Percentiles rank a stretch among this genome's conserved stretches.
Evolutionary conservation across 1,140 invertebrate species (phyloP).

Genomic region (Cotesia typhae): DNA sequence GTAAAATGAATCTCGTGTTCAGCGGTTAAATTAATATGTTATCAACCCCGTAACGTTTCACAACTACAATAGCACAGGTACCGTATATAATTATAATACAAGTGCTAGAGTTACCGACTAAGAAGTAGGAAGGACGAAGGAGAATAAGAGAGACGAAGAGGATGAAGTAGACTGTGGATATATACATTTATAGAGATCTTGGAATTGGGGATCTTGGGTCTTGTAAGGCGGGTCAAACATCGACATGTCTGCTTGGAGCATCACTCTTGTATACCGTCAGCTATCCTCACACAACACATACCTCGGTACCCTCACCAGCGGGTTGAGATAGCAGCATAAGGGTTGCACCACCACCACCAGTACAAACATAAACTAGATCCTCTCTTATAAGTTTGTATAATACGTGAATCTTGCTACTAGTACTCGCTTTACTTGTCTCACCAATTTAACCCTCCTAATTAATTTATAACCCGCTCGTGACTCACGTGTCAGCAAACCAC

Average conservation of each 20-base stretch:
- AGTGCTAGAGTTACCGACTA: constrained; percentile 54
- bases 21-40: constrained; percentile 41
- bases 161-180: constrained; percentile 19
- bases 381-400: too few species aligned
- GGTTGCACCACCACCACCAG: constrained; percentile 21
- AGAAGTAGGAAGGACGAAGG: neutral
- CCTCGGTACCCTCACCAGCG: neutral
- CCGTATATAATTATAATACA: constrained; percentile 23
- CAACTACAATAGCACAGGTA: constrained; percentile 39
- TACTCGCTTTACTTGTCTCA: constrained; percentile 41
- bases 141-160: too few species aligned
- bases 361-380: constrained; percentile 17
- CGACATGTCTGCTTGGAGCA: constrained; percentile 33
- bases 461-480: constrained; percentile 57
- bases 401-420: constrained; percentile 8
- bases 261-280: constrained; percentile 21
- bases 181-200: neutral
- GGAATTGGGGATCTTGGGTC: constrained; percentile 43
- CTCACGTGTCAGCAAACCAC: constrained; percentile 34
- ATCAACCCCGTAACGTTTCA: constrained; percentile 49
- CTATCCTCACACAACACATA: constrained; percentile 45
- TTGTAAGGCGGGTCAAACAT: constrained; percentile 61
- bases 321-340: constrained; percentile 27
- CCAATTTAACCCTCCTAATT: constrained; percentile 59
- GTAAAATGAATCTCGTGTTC: too few species aligned